Conservation (phyloP, 53 echinoderm and acorn worm species). For the Temnopleurus reevesii region DNA sequence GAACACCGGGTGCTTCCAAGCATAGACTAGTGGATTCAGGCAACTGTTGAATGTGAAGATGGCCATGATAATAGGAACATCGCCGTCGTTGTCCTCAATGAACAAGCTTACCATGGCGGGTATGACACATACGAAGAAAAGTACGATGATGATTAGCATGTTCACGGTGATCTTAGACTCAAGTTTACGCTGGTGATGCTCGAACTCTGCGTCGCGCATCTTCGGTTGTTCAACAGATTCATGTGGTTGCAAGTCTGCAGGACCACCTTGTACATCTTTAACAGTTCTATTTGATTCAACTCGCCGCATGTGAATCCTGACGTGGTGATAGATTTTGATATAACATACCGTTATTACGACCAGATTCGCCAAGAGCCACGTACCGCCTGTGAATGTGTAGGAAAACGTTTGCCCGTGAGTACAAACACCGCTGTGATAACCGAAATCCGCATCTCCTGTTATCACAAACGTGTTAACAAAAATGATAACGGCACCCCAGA, state of each 20-base stretch:
- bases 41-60: conserved; percentile 35
- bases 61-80: background rate
- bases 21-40: conserved; percentile 51
- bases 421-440: background rate
- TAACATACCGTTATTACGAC: conserved; percentile 60
- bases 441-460: background rate
- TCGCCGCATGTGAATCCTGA: conserved; percentile 54
- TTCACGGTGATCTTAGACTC: conserved; percentile 50
- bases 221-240: too few species aligned
- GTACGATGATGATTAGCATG: conserved; percentile 50
- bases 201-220: too few species aligned
- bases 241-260: too few species aligned
- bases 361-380: conserved; percentile 28
- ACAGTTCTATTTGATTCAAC: too few species aligned
- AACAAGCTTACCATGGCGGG: conserved; percentile 29
- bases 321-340: conserved; percentile 55
- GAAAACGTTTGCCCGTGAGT: background rate
- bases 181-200: too few species aligned
- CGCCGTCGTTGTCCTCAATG: background rate
- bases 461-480: background rate
- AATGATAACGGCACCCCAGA: background rate
- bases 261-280: too few species aligned
- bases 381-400: background rate
- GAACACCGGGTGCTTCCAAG: conserved; percentile 56
- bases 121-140: conserved; percentile 9